Evolutionary conservation across 2,888 invertebrate species (phyloP), one percentile per base, ranked within the genome.

Genomic region (Idaea straminata): DNA sequence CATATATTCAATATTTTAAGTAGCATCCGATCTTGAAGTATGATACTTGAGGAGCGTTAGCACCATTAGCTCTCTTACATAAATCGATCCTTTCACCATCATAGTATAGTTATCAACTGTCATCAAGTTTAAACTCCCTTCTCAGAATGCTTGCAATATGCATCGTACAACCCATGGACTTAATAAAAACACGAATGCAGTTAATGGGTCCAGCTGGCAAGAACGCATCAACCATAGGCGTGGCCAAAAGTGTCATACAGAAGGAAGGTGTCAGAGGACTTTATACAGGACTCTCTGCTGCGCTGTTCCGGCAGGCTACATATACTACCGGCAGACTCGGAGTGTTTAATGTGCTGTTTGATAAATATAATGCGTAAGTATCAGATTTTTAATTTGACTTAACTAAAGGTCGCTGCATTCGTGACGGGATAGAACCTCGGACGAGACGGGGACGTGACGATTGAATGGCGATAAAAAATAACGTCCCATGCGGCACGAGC

Each of bases 321-420:
- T 99, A 99, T 84, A 98, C 99, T 3, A 98, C 99, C 0, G 96
- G 97, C 0, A 94, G 99, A 69, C 94, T 99, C 66, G 99, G 99
- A 64, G 95, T 97, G 72, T 99, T 98, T 85, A 96, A 97, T 10
- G 96, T 95, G 87, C 88, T 98, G 4, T 96, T 97, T 81, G 98
- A 98, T 82, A 80, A 88, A 66, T 95, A 95, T 71, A 91, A 93
- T 67, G 84, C 83, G 94, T 95, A 66, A 72, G 75, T 74, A 15
- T 35, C 57, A 47, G 4, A 47, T 47, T 47, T 6, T 10, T 13
- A 47, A 36, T 10, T 13, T 13, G 7, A 38, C 6, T 2, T 38
- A 3, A 38, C 13, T 5, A 36, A 4, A 38, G 38, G 6, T 6
- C 38, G 2, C 1, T n/a, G n/a, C n/a, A n/a, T n/a, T n/a, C n/a